Conservation (phyloP, 2,797 vertebrate species). For the Triplophysa bombifrons region DNA sequence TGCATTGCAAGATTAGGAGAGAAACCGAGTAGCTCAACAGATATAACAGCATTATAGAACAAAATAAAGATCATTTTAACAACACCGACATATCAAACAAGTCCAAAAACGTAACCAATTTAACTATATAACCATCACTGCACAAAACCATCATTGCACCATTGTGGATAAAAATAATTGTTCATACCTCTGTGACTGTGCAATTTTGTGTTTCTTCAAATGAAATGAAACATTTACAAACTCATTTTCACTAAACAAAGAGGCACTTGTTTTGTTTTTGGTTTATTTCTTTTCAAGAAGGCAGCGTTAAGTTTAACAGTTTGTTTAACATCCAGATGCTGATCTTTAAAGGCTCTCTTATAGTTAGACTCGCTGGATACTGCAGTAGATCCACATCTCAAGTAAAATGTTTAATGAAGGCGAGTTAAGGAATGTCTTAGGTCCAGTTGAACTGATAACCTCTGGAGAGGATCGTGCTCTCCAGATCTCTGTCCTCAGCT, state of each 20-base stretch:
- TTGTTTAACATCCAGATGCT: not conserved
- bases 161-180: slow-evolving; percentile 18
- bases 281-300: slow-evolving; percentile 23
- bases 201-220: not conserved
- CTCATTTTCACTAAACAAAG: not conserved
- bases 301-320: not conserved
- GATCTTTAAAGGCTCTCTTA: not conserved
- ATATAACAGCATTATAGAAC: slow-evolving; percentile 7
- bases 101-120: not conserved
- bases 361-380: not conserved
- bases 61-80: slow-evolving; percentile 7
- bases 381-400: slow-evolving; percentile 19
- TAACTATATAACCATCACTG: slow-evolving; percentile 11
- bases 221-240: slow-evolving; percentile 5
- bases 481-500: slow-evolving; percentile 83
- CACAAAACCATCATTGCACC: slow-evolving; percentile 39
- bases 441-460: slow-evolving; percentile 74
- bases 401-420: not conserved
- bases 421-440: slow-evolving; percentile 20
- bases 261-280: slow-evolving; percentile 32
- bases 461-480: slow-evolving; percentile 76
- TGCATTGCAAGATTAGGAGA: not conserved
- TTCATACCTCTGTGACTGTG: slow-evolving; percentile 8
- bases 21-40: slow-evolving; percentile 6
- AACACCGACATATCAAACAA: slow-evolving; percentile 4